Percentiles rank a stretch among this genome's conserved stretches.
phyloP scores from a whole-genome alignment of 2,113 vertebrate species.

The Pundamilia nyererei region DNA sequence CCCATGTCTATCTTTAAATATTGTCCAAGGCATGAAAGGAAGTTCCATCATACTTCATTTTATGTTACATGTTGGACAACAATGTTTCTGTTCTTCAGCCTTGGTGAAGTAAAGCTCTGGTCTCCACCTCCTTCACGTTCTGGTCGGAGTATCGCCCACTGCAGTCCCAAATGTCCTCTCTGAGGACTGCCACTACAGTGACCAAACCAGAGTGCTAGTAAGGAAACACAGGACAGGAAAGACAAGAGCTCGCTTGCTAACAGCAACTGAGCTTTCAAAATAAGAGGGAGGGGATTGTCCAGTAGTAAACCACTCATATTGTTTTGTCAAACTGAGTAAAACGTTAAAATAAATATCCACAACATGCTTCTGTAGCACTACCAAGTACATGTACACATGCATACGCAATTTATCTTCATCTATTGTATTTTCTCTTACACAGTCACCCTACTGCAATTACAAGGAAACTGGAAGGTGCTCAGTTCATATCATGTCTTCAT shows the following conservation, averaged over 20 bases:
- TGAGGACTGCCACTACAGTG: background rate
- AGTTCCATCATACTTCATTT: background rate
- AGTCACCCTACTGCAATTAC: background rate
- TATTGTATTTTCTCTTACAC: background rate
- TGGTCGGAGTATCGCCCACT: background rate
- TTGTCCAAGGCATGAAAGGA: background rate
- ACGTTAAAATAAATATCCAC: fast-evolving
- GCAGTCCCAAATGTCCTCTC: background rate
- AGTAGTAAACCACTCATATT: background rate
- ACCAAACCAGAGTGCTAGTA: background rate
- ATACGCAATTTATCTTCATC: background rate
- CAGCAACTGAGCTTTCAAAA: background rate
- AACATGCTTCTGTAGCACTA: background rate
- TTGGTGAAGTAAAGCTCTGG: background rate
- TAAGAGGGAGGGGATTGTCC: background rate
- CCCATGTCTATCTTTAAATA: background rate
- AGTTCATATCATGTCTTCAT: background rate
- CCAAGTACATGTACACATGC: background rate
- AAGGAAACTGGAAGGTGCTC: background rate
- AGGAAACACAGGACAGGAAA: background rate
- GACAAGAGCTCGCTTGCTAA: background rate
- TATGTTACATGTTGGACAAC: background rate
- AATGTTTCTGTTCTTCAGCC: background rate
- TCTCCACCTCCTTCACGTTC: background rate
- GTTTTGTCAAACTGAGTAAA: background rate